Conservation (phyloP, 2,113 vertebrate species). For the Tilapia sparmanii region DNA sequence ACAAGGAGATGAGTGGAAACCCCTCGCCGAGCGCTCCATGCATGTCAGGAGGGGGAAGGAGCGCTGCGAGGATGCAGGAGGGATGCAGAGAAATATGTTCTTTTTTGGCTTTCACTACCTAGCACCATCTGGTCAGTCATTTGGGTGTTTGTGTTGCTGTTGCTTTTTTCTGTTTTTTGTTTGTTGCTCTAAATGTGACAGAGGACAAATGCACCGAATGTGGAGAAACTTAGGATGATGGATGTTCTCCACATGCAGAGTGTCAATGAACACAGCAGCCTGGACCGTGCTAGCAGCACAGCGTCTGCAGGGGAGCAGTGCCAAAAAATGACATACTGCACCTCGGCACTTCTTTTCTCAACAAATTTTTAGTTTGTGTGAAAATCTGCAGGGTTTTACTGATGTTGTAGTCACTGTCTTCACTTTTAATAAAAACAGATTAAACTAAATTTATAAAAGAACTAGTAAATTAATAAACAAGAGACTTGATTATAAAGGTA, state of each 20-base stretch:
- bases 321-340: background rate
- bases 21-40: background rate
- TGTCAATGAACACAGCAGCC: slow-evolving; percentile 21
- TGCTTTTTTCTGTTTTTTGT: background rate
- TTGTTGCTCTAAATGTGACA: background rate
- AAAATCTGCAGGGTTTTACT: background rate
- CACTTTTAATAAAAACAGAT: background rate
- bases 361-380: background rate
- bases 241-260: slow-evolving; percentile 27
- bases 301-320: background rate
- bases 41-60: background rate
- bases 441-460: background rate
- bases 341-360: background rate
- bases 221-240: slow-evolving; percentile 13
- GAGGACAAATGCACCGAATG: background rate
- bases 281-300: background rate
- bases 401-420: background rate
- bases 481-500: background rate
- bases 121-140: slow-evolving; percentile 36
- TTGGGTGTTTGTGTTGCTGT: slow-evolving; percentile 2
- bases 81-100: background rate
- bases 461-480: background rate
- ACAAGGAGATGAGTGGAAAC: slow-evolving; percentile 36
- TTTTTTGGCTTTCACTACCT: slow-evolving; percentile 11
- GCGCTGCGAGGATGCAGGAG: background rate